Percentiles rank a stretch among this genome's conserved stretches.
Conservation (phyloP, 2,113 vertebrate species). For the Taurulus bubalis region DNA sequence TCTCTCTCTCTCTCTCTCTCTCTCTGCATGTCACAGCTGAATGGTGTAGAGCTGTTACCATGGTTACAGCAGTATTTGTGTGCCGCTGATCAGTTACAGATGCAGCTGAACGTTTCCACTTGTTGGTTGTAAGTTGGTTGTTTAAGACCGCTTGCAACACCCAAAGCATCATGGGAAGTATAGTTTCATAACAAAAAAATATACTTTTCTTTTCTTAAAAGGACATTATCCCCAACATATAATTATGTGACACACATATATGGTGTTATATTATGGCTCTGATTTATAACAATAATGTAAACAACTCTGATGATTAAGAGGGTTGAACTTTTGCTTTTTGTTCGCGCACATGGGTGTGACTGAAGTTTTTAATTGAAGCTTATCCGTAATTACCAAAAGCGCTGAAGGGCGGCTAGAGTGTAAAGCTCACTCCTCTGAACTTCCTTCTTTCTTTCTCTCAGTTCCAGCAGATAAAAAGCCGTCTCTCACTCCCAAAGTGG, state of each 20-base stretch:
- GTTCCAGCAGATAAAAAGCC: neutral
- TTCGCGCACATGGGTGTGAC: neutral
- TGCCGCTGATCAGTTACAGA: conserved; percentile 51
- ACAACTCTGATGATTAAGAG: neutral
- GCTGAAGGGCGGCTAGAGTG: neutral
- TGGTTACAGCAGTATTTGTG: conserved; percentile 57
- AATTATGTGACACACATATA: neutral
- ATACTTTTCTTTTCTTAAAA: too few relatives aligned
- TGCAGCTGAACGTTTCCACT: conserved; percentile 46
- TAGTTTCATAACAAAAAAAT: neutral
- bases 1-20: neutral
- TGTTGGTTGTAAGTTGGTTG: conserved; percentile 23
- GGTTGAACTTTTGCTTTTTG: neutral
- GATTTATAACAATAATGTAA: neutral
- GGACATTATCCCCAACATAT: neutral
- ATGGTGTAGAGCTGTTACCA: conserved; percentile 49
- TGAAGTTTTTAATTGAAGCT: neutral
- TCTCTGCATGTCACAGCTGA: conserved; percentile 40
- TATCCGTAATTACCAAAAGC: neutral
- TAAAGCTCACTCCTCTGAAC: neutral
- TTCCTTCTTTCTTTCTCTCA: neutral
- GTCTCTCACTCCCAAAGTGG: too few relatives aligned
- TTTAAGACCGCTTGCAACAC: neutral
- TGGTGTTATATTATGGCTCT: neutral
- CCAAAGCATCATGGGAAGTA: conserved; percentile 1